phyloP scores from a whole-genome alignment of 2,113 vertebrate species.

The Lophius piscatorius region DNA sequence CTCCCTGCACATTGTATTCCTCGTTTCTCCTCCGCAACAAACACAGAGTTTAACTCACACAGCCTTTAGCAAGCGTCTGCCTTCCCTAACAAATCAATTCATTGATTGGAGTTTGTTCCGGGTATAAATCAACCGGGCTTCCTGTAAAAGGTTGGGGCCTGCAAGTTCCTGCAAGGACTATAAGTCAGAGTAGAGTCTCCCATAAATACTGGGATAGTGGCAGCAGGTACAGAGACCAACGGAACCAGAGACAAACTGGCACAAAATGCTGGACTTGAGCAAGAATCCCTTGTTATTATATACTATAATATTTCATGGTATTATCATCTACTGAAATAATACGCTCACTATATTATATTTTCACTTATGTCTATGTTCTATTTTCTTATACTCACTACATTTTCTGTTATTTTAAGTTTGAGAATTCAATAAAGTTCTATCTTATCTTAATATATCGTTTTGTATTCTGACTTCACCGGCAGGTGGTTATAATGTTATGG shows the following conservation, averaged over 20 bases:
- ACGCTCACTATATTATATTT: no score
- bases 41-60: conserved; percentile 50
- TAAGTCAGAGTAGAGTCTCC: conserved; percentile 38
- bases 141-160: conserved; percentile 37
- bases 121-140: conserved; percentile 54
- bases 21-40: conserved; percentile 36
- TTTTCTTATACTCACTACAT: no score
- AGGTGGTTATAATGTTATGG: no score
- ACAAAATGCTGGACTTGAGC: no score
- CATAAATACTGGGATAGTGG: conserved; percentile 25
- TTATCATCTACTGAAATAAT: no score
- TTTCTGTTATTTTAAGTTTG: no score
- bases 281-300: no score
- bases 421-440: no score
- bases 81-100: conserved; percentile 57
- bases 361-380: no score
- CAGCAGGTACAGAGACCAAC: conserved; percentile 22
- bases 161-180: conserved; percentile 29
- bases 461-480: no score
- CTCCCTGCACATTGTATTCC: conserved; percentile 18
- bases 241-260: conserved; percentile 16
- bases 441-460: no score
- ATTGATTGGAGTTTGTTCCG: conserved; percentile 54
- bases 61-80: conserved; percentile 29
- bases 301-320: no score